phyloP scores from a whole-genome alignment of 2,888 invertebrate genomes.

The Idaea straminata region DNA sequence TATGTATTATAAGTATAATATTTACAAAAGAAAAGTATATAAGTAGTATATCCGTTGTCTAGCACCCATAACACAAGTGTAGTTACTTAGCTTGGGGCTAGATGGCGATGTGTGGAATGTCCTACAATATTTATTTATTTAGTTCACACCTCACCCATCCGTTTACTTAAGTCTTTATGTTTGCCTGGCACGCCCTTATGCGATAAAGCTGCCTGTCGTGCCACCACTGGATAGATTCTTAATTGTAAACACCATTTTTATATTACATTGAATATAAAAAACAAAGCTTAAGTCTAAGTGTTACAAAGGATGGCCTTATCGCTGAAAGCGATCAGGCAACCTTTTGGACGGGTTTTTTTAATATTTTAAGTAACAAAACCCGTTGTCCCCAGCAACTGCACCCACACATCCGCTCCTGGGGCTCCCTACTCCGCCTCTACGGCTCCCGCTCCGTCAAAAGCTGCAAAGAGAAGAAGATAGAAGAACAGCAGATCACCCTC shows the following conservation, averaged over 20 bases:
- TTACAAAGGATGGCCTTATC: too few relatives aligned
- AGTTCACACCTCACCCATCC: too few relatives aligned
- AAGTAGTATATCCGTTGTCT: too few relatives aligned
- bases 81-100: too few relatives aligned
- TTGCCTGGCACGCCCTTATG: neutral
- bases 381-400: slow-evolving; percentile 85
- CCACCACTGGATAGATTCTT: neutral
- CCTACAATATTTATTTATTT: too few relatives aligned
- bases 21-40: too few relatives aligned
- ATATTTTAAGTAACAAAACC: neutral
- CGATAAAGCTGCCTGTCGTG: neutral
- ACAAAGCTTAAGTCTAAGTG: too few relatives aligned
- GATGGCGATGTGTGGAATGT: too few relatives aligned
- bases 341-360: neutral
- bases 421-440: slow-evolving; percentile 94
- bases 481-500: slow-evolving; percentile 95
- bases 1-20: too few relatives aligned
- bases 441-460: slow-evolving; percentile 94
- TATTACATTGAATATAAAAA: too few relatives aligned
- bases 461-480: slow-evolving; percentile 94
- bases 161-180: neutral
- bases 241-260: neutral
- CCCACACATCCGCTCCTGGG: slow-evolving; percentile 97
- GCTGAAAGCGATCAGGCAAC: too few relatives aligned
- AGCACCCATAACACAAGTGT: too few relatives aligned